Evolutionary conservation across 1,140 invertebrate species (phyloP).

Genomic region (Temnothorax curvispinosus): DNA sequence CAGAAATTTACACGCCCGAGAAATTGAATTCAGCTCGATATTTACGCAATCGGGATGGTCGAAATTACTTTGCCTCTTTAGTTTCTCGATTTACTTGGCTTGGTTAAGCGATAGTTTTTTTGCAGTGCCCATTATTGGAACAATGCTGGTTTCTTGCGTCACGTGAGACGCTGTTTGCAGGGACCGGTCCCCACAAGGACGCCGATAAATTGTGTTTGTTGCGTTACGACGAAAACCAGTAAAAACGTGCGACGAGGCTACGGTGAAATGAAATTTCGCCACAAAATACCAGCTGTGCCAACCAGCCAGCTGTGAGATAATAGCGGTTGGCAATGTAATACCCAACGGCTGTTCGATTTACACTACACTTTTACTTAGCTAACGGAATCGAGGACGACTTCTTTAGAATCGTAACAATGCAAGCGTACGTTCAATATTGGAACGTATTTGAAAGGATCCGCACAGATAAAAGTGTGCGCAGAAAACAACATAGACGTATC

Average conservation of each 20-base stretch:
- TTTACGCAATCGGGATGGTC: background rate
- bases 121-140: conserved; percentile 63
- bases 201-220: conserved; percentile 48
- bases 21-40: conserved; percentile 9
- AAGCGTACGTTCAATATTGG: background rate
- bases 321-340: conserved; percentile 51
- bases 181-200: background rate
- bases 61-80: background rate
- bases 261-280: conserved; percentile 51
- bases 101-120: conserved; percentile 41
- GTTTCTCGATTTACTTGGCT: background rate
- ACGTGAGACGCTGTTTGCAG: background rate
- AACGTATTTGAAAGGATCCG: background rate
- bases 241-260: conserved; percentile 41
- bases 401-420: conserved; percentile 36
- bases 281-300: conserved; percentile 41
- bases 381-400: conserved; percentile 27
- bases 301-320: conserved; percentile 50
- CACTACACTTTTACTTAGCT: conserved; percentile 33
- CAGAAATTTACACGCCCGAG: background rate
- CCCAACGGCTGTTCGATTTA: conserved; percentile 45
- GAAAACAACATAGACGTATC: background rate
- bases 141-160: conserved; percentile 49
- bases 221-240: conserved; percentile 20
- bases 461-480: background rate